Conservation (phyloP, 1,140 invertebrate genomes). For the Bombus sylvicola region DNA sequence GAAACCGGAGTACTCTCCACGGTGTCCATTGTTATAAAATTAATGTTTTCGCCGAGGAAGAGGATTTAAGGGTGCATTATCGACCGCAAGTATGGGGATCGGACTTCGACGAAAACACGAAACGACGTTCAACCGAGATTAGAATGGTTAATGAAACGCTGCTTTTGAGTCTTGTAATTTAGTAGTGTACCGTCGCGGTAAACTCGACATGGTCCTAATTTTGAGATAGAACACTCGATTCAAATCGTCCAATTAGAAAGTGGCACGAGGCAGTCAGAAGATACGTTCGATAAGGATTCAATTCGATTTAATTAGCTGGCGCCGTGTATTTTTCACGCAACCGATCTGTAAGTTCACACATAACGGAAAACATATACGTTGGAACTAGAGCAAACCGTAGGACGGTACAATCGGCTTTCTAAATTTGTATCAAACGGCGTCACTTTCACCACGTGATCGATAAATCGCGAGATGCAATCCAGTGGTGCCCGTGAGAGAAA, state of each 20-base stretch:
- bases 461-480: slow-evolving; percentile 58
- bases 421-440: slow-evolving; percentile 76
- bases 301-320: slow-evolving; percentile 34
- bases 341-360: neutral
- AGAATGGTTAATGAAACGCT: neutral
- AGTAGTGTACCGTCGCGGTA: too few species aligned
- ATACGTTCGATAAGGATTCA: slow-evolving; percentile 2
- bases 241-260: slow-evolving; percentile 9
- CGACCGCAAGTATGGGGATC: neutral
- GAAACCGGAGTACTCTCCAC: neutral
- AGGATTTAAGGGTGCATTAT: slow-evolving; percentile 6
- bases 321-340: neutral
- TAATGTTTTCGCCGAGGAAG: neutral
- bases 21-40: slow-evolving; percentile 3
- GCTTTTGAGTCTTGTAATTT: neutral
- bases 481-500: slow-evolving; percentile 32
- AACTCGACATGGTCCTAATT: too few species aligned
- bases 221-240: neutral
- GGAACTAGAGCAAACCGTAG: slow-evolving; percentile 32
- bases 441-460: slow-evolving; percentile 75
- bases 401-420: slow-evolving; percentile 71
- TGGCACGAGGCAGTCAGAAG: neutral
- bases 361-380: neutral
- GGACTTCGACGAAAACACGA: neutral
- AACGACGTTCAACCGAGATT: neutral